Evolutionary conservation across 2,797 vertebrate species (phyloP), one percentile per base, ranked within the genome.

Genomic region (Cirrhinus molitorella): DNA sequence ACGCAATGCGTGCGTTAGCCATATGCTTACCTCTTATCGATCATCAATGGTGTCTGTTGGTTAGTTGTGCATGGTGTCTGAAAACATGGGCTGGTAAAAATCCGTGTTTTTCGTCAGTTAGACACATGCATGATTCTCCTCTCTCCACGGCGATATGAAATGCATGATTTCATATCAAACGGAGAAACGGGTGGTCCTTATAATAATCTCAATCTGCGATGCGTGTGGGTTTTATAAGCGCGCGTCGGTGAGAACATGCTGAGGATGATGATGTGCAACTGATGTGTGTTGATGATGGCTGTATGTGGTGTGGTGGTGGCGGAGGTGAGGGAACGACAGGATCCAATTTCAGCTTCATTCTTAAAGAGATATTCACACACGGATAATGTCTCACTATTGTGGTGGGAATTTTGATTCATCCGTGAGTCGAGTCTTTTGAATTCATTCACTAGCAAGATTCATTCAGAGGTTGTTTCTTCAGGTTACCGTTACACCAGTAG

Each of bases 311-410:
- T n/a, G n/a, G n/a, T n/a, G n/a, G 81, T 40, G 83, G 83, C 74
- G 85, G 86, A 84, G 83, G 84, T 63, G 75, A 55, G 53, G 85
- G 88, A 83, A 85, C 83, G 82, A 83, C 67, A 81, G 87, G 88
- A 87, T 94, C 92, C 88, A 88, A 89, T 94, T 94, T 92, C 93
- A 92, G 74, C 85, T 87, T n/a, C 80, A 83, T 87, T 90, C 93
- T 95, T 94, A 94, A 95, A 95, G 93, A 89, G 12, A 91, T 87
- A 94, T 71, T 83, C 84, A 83, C 87, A 79, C 61, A 45, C 43
- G 10, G 9, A 34, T 25, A n/a, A 34, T 53, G 21, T 37, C 53
- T 40, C 23, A 16, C 3, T 5, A 45, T 63, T 28, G n/a, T 16
- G 23, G 23, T 31, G 68, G 4, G 17, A 31, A 37, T 40, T 61